Evolutionary conservation across 2,888 invertebrate genomes (phyloP), one percentile per base, ranked within the genome.

Genomic region (Neelides folsomi): DNA sequence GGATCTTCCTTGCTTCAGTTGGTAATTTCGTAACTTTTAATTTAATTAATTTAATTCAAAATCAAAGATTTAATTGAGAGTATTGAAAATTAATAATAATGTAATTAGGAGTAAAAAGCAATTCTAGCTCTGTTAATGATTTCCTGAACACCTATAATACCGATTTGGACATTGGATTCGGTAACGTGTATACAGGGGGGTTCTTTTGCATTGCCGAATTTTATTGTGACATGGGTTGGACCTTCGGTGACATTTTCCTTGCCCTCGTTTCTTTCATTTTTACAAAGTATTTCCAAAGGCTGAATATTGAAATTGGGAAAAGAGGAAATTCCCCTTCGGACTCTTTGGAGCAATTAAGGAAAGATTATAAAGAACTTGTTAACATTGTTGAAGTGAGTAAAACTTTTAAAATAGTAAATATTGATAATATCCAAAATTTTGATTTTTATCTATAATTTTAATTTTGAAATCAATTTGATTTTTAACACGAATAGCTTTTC

Each of bases 191-290:
- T 10, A 10, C 45, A 2, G 58, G 55, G 27, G 10, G 48, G 1
- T 27, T 47, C 6, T 36, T 51, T 13, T 36, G 47, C 34, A 19
- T 58, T 13, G 47, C 44, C 5, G 57, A 55, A 34, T 45, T 57
- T 1, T 59, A 54, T 41, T 57, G 55, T 44, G 57, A 59, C 39
- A 27, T 53, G 15, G 59, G 51, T n/a, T 59, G 59, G 59, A 48
- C 51, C 2, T 59, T 59, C 52, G 52, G 54, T 1, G 59, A 59
- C 12, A 48, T 51, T 2, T 13, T 59, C 12, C 48, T 54, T 2
- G 36, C 52, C 2, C 13, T 59, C 8, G 6, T 55, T 8, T 53
- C 55, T 1, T 19, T 53, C 9, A 42, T 55, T n/a, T 36, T 59
- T 3, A 50, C 51, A 4, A 16, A 50, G 8, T 59, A 51, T 36